phyloP scores from a whole-genome alignment of 2,113 vertebrate species.

The Ciconia boyciana region DNA sequence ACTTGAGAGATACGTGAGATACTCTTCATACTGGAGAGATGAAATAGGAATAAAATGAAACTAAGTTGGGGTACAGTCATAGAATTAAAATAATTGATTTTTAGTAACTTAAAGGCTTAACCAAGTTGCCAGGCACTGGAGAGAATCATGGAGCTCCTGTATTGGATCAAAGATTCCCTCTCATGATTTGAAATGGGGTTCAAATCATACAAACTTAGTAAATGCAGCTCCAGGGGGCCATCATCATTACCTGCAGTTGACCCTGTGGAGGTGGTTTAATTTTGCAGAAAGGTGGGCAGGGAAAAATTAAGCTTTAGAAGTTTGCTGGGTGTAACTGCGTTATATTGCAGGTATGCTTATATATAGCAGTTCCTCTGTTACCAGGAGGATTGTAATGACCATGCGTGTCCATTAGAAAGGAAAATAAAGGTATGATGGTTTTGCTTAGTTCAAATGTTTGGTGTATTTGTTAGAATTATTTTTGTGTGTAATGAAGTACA shows the following conservation, averaged over 20 bases:
- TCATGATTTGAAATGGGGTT: neutral
- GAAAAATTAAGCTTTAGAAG: slow-evolving; percentile 15
- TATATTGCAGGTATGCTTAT: neutral
- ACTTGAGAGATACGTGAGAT: neutral
- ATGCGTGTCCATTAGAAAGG: neutral
- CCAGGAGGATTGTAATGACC: neutral
- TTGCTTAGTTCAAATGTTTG: neutral
- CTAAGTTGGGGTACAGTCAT: neutral
- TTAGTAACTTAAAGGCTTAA: neutral
- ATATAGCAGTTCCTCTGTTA: neutral
- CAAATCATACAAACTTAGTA: neutral
- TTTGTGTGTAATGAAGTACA: neutral
- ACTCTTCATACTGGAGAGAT: neutral
- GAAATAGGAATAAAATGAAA: neutral
- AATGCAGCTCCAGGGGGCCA: neutral
- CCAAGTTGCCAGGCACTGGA: neutral
- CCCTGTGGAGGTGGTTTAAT: neutral
- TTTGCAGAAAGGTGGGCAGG: neutral
- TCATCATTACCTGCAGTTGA: neutral
- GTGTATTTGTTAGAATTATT: neutral
- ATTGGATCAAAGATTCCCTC: neutral
- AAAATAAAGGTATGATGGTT: neutral
- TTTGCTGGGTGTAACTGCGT: neutral
- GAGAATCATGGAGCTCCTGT: neutral
- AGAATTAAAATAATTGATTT: neutral